Base-by-base conservation (phyloP, 2,797 vertebrate species). In the Scolopax bukidnonensis region DNA sequence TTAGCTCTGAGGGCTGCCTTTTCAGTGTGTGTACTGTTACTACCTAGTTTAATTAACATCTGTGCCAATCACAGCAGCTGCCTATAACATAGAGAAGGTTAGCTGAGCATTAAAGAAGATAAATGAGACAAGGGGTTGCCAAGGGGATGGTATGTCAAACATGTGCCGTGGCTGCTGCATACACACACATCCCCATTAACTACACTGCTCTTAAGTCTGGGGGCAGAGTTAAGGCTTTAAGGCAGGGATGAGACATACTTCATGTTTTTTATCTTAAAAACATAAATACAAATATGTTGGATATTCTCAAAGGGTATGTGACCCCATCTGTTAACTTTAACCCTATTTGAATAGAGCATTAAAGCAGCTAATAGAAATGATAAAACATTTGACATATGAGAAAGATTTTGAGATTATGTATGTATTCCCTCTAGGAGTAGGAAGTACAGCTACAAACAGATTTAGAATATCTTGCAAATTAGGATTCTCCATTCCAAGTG, bases 21-120 rank as follows among this genome's bases (percentile, higher is more conserved):
- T 94, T 77, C 74, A 74, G 38, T 3, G n/a, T 80, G 81, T 79
- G 45, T 87, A 77, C 86, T 61, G 86, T 88, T 92, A 84, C 93
- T 94, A 97, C 95, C 93, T 91, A 90, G 67, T 95, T 94, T 96
- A 97, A 97, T 96, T 96, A 96, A 96, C 93, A 95, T 97, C 95
- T 96, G 93, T 95, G 95, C 93, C 96, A 97, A 96, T 97, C 96
- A 96, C 83, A 90, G 88, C 91, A 95, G 96, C 94, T 96, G 96
- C 90, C 91, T 95, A 71, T 91, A 94, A 95, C 91, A 94, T 43
- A 89, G 71, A 89, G 94, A 93, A 93, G 88, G 86, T 93, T 94
- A 96, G 88, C 60, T 50, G 82, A 96, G 94, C 92, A 56, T 95
- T 94, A 93, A 95, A 41, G 94, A 95, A 96, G 94, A 96, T 93